These are phyloP conservation scores for Laspeyria flexula DNA, from an alignment of 2,888 invertebrate species.

Conservation along the genomic window DNA sequence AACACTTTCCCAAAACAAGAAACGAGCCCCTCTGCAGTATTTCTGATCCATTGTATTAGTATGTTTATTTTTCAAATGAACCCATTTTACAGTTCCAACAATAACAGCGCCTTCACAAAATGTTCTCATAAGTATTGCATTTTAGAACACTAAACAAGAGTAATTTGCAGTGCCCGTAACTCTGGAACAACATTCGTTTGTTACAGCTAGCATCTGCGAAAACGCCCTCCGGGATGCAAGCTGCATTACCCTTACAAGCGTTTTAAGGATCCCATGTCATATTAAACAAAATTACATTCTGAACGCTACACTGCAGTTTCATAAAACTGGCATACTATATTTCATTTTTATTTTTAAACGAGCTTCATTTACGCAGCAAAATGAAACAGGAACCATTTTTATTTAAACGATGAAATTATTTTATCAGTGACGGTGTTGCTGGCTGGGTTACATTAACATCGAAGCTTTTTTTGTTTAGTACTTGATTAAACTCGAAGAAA, in stretches of 20 bases:
- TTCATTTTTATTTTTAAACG: conserved; percentile 4
- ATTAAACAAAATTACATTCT: conserved; percentile 28
- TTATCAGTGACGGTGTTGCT: too few species aligned
- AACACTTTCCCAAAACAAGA: background rate
- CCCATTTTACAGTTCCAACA: background rate
- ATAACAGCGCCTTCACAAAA: background rate
- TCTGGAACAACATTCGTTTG: conserved; percentile 9
- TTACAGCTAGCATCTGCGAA: conserved; percentile 16
- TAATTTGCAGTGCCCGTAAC: conserved; percentile 14
- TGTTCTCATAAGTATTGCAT: conserved; percentile 5
- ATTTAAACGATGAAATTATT: background rate
- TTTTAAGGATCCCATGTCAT: conserved; percentile 22
- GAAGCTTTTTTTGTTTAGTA: too few species aligned
- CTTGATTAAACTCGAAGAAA: too few species aligned
- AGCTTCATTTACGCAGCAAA: background rate
- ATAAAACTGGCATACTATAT: background rate
- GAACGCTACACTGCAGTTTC: conserved; percentile 3
- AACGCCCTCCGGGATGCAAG: conserved; percentile 18
- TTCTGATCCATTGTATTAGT: too few species aligned
- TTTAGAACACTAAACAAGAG: conserved; percentile 11
- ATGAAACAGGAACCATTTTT: background rate
- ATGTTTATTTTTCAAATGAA: background rate
- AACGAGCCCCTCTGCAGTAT: background rate
- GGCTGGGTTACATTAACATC: too few species aligned
- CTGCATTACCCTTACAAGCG: conserved; percentile 3